These are phyloP conservation scores for Andrena marginata DNA, from an alignment of 2,888 invertebrate genomes.

Conservation along the genomic window DNA sequence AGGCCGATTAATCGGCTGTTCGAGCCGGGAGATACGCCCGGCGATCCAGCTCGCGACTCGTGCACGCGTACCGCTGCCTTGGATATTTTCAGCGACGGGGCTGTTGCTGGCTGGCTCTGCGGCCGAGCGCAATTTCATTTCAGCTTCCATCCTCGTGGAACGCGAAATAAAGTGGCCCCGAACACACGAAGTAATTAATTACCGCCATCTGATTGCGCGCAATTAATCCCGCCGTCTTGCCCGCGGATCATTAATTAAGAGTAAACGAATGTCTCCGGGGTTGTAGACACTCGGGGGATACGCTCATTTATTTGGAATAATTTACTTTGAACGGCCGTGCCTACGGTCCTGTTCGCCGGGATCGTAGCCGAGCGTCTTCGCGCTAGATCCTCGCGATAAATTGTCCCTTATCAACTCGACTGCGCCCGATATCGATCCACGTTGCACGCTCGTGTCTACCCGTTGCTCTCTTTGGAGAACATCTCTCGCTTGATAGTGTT, in stretches of 20 bases:
- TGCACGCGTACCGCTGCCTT: constrained; percentile 43
- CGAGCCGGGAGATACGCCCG: constrained; percentile 23
- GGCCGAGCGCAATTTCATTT: constrained; percentile 56
- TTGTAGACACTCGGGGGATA: constrained; percentile 66
- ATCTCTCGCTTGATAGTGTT: background rate
- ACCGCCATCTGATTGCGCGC: constrained; percentile 74
- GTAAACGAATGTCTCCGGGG: constrained; percentile 72
- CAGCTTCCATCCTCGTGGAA: constrained; percentile 45
- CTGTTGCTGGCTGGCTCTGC: background rate
- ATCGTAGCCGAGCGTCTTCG: constrained; percentile 16
- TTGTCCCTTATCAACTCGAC: constrained; percentile 27
- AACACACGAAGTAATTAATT: constrained; percentile 72
- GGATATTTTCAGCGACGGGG: constrained; percentile 57
- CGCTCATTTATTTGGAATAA: constrained; percentile 75
- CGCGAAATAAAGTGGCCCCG: constrained; percentile 71
- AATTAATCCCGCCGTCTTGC: constrained; percentile 74
- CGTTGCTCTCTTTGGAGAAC: background rate
- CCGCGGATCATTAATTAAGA: constrained; percentile 73
- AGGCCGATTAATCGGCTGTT: constrained; percentile 58
- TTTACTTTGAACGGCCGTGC: constrained; percentile 64
- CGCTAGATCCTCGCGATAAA: constrained; percentile 43
- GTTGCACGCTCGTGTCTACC: background rate
- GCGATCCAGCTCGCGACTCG: constrained; percentile 12
- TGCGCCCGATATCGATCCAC: constrained; percentile 19
- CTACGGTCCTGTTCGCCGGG: constrained; percentile 17